A percentile compares a stretch with the other conserved stretches of the same genome.
These are phyloP conservation scores for Temnothorax ravouxi DNA, from an alignment of 2,888 invertebrate species.

Conservation along the genomic window DNA sequence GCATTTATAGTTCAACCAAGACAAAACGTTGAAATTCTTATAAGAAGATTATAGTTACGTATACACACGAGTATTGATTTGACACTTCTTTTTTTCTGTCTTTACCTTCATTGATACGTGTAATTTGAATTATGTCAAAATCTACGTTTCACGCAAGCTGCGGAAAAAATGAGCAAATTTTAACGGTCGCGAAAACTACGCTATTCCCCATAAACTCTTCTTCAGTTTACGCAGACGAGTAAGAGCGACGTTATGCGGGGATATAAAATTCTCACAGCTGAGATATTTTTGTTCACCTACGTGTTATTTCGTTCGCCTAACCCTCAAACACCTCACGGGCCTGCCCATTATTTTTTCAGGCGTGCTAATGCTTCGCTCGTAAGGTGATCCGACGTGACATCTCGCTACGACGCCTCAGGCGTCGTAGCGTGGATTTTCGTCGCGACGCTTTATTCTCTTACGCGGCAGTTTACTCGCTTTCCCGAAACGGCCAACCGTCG, in stretches of 20 bases:
- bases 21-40: too few species aligned
- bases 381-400: conserved; percentile 31
- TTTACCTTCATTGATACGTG: not conserved
- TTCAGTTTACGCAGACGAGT: conserved; percentile 1
- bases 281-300: conserved; percentile 43
- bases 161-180: conserved; percentile 2
- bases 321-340: conserved; percentile 16
- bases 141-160: not conserved
- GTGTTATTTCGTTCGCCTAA: not conserved
- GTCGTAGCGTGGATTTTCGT: not conserved
- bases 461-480: conserved; percentile 45
- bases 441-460: conserved; percentile 46
- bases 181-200: not conserved
- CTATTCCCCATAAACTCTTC: not conserved
- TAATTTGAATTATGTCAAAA: not conserved
- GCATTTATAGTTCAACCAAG: too few species aligned
- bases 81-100: too few species aligned
- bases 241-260: not conserved
- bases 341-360: conserved; percentile 44
- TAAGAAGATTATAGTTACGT: too few species aligned
- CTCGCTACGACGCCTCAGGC: not conserved
- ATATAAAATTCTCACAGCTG: conserved; percentile 52
- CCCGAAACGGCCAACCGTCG: conserved; percentile 30
- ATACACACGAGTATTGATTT: too few species aligned
- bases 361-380: conserved; percentile 21